These are phyloP conservation scores for Prolemur simus DNA, from an alignment of 2,113 vertebrate genomes.

Conservation along the genomic window DNA sequence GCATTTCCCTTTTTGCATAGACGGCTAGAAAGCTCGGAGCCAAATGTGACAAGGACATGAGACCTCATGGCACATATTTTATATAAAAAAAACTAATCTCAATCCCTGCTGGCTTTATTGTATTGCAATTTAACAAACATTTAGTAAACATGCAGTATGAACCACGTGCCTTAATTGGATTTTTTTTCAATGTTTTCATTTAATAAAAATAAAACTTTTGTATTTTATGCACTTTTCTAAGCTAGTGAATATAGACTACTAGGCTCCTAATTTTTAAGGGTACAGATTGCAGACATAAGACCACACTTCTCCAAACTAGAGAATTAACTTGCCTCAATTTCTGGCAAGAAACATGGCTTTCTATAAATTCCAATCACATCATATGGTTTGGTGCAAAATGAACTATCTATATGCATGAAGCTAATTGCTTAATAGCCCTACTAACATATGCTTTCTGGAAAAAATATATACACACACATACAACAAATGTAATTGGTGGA, in stretches of 20 bases:
- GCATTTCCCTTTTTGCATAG: constrained; percentile 49
- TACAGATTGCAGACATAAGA: constrained; percentile 73
- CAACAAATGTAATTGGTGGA: constrained; percentile 76
- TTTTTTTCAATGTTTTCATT: constrained; percentile 41
- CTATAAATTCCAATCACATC: constrained; percentile 81
- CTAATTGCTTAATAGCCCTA: constrained; percentile 80
- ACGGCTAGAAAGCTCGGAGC: constrained; percentile 41
- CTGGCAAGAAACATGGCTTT: constrained; percentile 78
- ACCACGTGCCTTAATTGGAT: background rate
- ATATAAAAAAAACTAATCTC: background rate
- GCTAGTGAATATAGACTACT: constrained; percentile 49
- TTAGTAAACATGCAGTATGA: background rate
- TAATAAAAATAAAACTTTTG: constrained; percentile 33
- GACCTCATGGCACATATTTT: constrained; percentile 33
- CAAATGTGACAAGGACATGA: constrained; percentile 45
- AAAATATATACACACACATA: constrained; percentile 74
- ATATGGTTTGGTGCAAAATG: constrained; percentile 80
- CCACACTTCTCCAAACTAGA: constrained; percentile 67
- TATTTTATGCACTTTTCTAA: constrained; percentile 52
- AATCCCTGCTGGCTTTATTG: background rate
- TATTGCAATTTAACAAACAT: constrained; percentile 33
- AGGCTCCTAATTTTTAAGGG: constrained; percentile 66
- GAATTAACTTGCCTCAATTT: constrained; percentile 74
- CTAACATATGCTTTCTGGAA: constrained; percentile 79
- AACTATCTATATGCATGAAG: constrained; percentile 80